Evolutionary conservation across 2,113 vertebrate species (phyloP).

Genomic region (Anhinga rufa): DNA sequence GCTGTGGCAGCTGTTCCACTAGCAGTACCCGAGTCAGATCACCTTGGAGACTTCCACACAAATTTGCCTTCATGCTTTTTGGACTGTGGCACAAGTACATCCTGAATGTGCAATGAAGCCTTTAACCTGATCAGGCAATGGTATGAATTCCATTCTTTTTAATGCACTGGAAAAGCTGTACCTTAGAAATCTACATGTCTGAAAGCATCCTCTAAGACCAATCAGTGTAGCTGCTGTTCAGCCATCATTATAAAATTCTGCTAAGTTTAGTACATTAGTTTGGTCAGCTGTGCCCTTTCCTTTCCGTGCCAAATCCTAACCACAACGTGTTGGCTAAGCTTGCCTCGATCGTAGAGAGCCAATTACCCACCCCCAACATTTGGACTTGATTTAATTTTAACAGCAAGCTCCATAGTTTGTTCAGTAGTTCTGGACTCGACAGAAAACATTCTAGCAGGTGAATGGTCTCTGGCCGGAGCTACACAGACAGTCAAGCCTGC

Average conservation of each 20-base stretch:
- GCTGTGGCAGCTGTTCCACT: too few species aligned
- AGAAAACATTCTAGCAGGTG: not conserved
- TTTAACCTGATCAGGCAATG: not conserved
- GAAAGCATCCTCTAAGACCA: too few species aligned
- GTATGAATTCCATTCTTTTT: not conserved
- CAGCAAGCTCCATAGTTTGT: not conserved
- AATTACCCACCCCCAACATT: not conserved
- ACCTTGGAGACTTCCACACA: not conserved
- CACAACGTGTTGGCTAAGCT: fast-evolving
- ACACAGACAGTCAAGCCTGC: not conserved
- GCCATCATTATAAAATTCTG: too few species aligned
- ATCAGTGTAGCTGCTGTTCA: too few species aligned
- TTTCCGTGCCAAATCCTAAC: not conserved
- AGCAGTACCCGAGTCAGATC: too few species aligned
- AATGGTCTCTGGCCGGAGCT: not conserved
- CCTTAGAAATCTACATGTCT: too few species aligned
- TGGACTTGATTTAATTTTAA: not conserved
- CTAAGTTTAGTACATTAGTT: too few species aligned
- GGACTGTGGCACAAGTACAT: not conserved
- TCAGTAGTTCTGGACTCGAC: fast-evolving
- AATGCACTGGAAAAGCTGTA: not conserved
- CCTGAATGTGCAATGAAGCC: not conserved
- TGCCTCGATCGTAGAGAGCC: not conserved
- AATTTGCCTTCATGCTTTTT: not conserved
- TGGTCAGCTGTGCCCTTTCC: not conserved